Base-by-base conservation (phyloP, 2,888 invertebrate species). In the Microplitis manilae region DNA sequence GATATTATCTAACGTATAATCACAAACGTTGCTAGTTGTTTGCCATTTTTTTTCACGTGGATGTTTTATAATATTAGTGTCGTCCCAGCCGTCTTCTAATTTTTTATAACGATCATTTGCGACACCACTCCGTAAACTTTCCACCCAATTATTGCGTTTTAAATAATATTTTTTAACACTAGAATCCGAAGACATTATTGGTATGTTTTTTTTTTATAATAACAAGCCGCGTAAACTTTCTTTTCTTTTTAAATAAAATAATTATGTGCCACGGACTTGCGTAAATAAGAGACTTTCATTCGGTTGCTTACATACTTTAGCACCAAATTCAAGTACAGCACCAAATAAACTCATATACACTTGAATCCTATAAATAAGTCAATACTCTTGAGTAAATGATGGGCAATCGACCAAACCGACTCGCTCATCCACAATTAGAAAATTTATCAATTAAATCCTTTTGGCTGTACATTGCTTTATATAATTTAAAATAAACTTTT, bases 71-170 rank as follows among this genome's bases (percentile, higher is more conserved):
- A 89, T 83, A 71, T 84, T 87, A 75, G 83, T 85, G 80, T 87
- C 88, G 69, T 89, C 84, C 88, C 88, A 89, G 30, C 89, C 89
- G 38, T 84, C 84, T 68, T 88, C 89, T 87, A 87, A 86, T 76
- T 85, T 84, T 41, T 81, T 83, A 72, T 84, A 85, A 75, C 80
- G 83, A 30, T 88, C 87, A 64, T 87, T 84, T 15, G 75, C 76
- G 30, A 75, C 75, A 17, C 86, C 82, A 13, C 83, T 83, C 0
- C 88, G 81, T 39, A 88, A 75, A 6, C 84, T 87, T 20, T 89
- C 88, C 7, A 86, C 88, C 88, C 89, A 89, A 20, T 79, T 84
- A 62, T 86, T 87, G 62, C 84, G 83, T 69, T 83, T 87, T 5
- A 77, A 9, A n/a, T 73, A 76, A 41, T 79, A 64, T 73, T 79